Percentiles rank a stretch among this genome's conserved stretches.
These are phyloP conservation scores for Oostethus manadensis DNA, from an alignment of 2,113 vertebrate genomes.

Conservation along the genomic window DNA sequence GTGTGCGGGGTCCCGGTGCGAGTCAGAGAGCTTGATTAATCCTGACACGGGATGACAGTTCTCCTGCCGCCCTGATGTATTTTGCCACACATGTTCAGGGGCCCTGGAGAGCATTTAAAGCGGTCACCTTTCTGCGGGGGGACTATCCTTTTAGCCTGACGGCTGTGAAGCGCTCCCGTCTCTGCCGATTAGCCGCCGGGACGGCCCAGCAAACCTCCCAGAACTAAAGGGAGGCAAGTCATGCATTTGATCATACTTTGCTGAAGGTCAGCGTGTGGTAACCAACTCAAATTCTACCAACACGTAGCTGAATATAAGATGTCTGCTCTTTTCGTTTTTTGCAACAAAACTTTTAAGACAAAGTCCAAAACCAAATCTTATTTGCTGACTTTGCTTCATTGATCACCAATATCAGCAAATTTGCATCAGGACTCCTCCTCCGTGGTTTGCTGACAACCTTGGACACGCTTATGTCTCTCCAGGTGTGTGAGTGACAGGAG, in stretches of 20 bases:
- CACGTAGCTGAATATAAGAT: no score
- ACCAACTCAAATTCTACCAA: no score
- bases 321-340: no score
- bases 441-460: no score
- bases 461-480: no score
- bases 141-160: slow-evolving; percentile 52
- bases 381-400: no score
- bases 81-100: slow-evolving; percentile 66
- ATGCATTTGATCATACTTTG: neutral
- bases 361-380: no score
- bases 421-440: no score
- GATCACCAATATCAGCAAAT: no score
- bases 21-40: slow-evolving; percentile 63
- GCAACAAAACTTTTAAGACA: no score
- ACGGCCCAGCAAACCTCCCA: slow-evolving; percentile 5
- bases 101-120: slow-evolving; percentile 62
- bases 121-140: slow-evolving; percentile 58
- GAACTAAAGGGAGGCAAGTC: neutral
- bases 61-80: slow-evolving; percentile 57
- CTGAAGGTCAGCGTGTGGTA: no score
- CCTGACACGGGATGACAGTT: slow-evolving; percentile 64
- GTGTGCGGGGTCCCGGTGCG: slow-evolving; percentile 40
- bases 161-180: slow-evolving; percentile 52
- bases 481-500: no score
- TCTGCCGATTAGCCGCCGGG: slow-evolving; percentile 47